phyloP scores from a whole-genome alignment of 2,113 vertebrate genomes.

The Macquaria australasica region DNA sequence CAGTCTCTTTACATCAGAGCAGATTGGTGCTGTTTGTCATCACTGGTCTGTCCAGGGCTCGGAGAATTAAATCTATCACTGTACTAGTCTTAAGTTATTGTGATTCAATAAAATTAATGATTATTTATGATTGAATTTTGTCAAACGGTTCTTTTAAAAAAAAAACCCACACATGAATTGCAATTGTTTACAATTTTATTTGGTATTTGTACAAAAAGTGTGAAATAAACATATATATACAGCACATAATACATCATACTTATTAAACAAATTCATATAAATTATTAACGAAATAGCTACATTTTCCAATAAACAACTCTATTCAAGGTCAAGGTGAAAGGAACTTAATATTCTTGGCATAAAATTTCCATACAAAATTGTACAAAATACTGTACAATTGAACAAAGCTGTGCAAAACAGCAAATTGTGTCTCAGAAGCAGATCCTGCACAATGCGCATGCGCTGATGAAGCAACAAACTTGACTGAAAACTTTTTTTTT shows the following conservation, averaged over 20 bases:
- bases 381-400: slow-evolving; percentile 86
- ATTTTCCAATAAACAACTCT: slow-evolving; percentile 84
- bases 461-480: slow-evolving; percentile 43
- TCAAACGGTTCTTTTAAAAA: background rate
- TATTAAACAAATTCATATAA: slow-evolving; percentile 84
- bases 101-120: slow-evolving; percentile 97
- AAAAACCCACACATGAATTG: background rate
- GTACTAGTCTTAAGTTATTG: slow-evolving; percentile 99
- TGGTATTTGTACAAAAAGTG: slow-evolving; percentile 84
- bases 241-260: slow-evolving; percentile 79
- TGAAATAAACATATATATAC: slow-evolving; percentile 82
- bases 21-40: slow-evolving; percentile 86
- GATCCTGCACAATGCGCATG: slow-evolving; percentile 56
- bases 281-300: slow-evolving; percentile 85
- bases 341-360: slow-evolving; percentile 83
- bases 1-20: slow-evolving; percentile 89
- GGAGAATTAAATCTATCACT: slow-evolving; percentile 92
- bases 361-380: slow-evolving; percentile 87
- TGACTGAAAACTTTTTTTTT: too few relatives aligned
- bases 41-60: slow-evolving; percentile 85
- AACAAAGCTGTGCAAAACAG: slow-evolving; percentile 86
- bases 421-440: slow-evolving; percentile 73
- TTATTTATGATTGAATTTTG: slow-evolving; percentile 89
- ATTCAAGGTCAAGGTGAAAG: slow-evolving; percentile 74
- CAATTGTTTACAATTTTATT: slow-evolving; percentile 81